A percentile compares a stretch with the other conserved stretches of the same genome.
Conservation (phyloP, 2,113 vertebrate species). For the Hypanus sabinus region DNA sequence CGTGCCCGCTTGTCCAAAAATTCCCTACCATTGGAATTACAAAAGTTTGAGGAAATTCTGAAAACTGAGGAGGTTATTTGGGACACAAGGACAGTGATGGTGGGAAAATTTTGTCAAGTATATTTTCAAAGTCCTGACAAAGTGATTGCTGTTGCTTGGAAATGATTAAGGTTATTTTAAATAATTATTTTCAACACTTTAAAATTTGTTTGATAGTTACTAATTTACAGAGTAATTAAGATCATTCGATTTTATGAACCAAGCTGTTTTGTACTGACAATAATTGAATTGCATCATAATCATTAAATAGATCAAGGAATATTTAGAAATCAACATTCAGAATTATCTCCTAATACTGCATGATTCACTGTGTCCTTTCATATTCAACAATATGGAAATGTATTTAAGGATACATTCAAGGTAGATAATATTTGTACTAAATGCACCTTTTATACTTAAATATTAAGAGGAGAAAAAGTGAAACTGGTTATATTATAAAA, state of each 20-base stretch:
- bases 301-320: neutral
- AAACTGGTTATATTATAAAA: neutral
- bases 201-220: neutral
- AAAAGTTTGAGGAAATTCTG: neutral
- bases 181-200: neutral
- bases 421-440: neutral
- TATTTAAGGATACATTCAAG: neutral
- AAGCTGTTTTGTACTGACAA: neutral
- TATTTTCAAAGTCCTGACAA: neutral
- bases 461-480: neutral
- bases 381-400: neutral
- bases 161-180: neutral
- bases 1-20: too few relatives aligned
- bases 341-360: neutral
- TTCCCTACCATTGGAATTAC: conserved; percentile 1
- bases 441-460: neutral
- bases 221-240: neutral
- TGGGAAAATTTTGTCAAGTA: neutral
- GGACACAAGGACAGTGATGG: neutral
- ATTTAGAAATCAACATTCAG: neutral
- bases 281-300: neutral
- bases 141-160: neutral
- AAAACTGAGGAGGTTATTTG: neutral
- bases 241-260: neutral
- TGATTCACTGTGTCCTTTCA: neutral